Base-by-base conservation (phyloP, 2,888 invertebrate species). In the Epiblema foenella region DNA sequence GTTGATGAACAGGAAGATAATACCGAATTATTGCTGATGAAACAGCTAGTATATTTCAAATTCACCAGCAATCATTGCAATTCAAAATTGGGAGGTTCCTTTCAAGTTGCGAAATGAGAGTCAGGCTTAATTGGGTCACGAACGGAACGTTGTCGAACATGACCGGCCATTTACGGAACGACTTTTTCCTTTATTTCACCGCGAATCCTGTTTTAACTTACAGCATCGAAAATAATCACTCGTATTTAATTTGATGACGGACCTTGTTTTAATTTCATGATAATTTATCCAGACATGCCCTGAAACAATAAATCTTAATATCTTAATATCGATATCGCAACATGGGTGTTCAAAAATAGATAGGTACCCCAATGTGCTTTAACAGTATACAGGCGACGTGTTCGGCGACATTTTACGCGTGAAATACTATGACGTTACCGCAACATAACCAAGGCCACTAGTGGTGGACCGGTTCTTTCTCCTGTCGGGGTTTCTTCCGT, bases 111-210 rank as follows among this genome's bases (percentile, higher is more conserved):
- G 62, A 62, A 71, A 71, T 71, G 66, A 71, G 71, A 67, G 56
- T 39, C 62, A 39, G 73, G 66, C 75, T 78, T 78, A 91, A 90
- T 91, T 91, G 87, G 90, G 89, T 90, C 90, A 91, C 90, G 90
- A 89, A 83, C 86, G 77, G 82, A 82, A 79, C 85, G 81, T 81
- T 88, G 89, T 89, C 85, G 88, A 87, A 88, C 89, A 88, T 86
- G 83, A 85, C 80, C 78, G 82, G 77, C 85, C 82, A 88, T 89
- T 90, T 89, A 88, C 89, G 86, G 88, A 83, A 88, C 85, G 87
- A 88, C 85, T 87, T 85, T 86, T 84, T 85, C 86, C 81, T 82
- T 83, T 78, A 82, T 87, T 87, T 84, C 84, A 85, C 83, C 82
- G 82, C 83, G 80, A 82, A 80, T 80, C 79, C 77, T 77, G 72